A percentile compares a stretch with the other conserved stretches of the same genome.
Evolutionary conservation across 2,888 invertebrate species (phyloP).

Genomic region (Carpatolechia fugitivella): DNA sequence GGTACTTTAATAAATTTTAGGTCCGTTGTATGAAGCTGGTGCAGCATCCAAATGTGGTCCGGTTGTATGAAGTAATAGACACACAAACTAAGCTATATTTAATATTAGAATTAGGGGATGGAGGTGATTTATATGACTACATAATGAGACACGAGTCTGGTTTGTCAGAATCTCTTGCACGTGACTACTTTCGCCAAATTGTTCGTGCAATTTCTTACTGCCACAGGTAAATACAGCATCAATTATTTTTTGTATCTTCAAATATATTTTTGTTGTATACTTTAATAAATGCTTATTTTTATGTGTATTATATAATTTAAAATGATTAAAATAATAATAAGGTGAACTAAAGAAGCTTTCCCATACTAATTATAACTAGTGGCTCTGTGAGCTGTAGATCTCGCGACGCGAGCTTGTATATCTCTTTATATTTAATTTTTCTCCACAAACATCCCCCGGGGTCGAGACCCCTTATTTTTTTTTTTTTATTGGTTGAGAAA

Average conservation of each 20-base stretch:
- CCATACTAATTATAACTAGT: no score
- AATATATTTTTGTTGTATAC: neutral
- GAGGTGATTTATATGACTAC: constrained; percentile 98
- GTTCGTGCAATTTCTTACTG: constrained; percentile 98
- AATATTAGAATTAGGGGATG: constrained; percentile 98
- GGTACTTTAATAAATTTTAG: constrained; percentile 56
- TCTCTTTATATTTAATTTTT: no score
- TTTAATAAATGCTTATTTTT: no score
- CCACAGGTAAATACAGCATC: constrained; percentile 85
- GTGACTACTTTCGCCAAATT: constrained; percentile 97
- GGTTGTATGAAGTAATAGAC: constrained; percentile 99
- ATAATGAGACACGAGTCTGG: constrained; percentile 97
- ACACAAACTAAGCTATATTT: constrained; percentile 98
- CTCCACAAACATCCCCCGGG: no score
- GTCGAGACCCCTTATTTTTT: no score
- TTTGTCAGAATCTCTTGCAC: constrained; percentile 88
- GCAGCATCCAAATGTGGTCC: constrained; percentile 99
- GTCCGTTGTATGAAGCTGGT: constrained; percentile 99
- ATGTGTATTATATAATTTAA: no score
- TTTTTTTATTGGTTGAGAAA: no score
- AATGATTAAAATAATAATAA: no score
- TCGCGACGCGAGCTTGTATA: no score
- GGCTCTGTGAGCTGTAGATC: no score
- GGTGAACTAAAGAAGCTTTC: no score
- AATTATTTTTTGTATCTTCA: neutral